These are phyloP conservation scores for Drosophila mauritiana DNA, from an alignment of 1,140 invertebrate species.

Conservation along the genomic window DNA sequence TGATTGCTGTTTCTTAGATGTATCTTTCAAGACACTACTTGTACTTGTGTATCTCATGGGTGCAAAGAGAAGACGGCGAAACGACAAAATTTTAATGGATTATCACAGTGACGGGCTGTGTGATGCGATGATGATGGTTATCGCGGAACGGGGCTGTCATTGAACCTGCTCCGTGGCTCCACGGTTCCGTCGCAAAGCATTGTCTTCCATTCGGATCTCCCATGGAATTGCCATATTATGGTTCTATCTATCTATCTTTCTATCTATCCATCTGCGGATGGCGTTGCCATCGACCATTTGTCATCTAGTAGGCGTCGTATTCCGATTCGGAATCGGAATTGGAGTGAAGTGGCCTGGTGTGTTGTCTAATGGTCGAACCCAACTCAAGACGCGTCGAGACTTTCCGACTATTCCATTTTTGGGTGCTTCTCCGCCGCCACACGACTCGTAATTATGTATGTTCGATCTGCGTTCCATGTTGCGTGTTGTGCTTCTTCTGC, in stretches of 20 bases:
- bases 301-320: slow-evolving; percentile 54
- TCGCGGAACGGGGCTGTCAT: slow-evolving; percentile 41
- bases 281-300: slow-evolving; percentile 48
- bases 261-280: slow-evolving; percentile 26
- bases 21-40: slow-evolving; percentile 2
- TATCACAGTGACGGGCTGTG: slow-evolving; percentile 30
- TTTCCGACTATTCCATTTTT: slow-evolving; percentile 16
- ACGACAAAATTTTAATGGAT: slow-evolving; percentile 49
- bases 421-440: slow-evolving; percentile 4
- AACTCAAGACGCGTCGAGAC: slow-evolving; percentile 25
- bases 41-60: background rate
- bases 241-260: slow-evolving; percentile 17
- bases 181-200: slow-evolving; percentile 25
- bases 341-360: slow-evolving; percentile 6
- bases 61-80: slow-evolving; percentile 12
- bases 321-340: slow-evolving; percentile 23
- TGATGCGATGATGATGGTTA: slow-evolving; percentile 40
- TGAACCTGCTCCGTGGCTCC: slow-evolving; percentile 35
- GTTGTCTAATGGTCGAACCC: background rate
- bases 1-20: background rate
- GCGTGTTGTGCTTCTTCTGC: slow-evolving; percentile 14
- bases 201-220: slow-evolving; percentile 30
- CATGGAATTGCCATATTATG: slow-evolving; percentile 16
- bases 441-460: slow-evolving; percentile 36
- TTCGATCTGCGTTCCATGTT: slow-evolving; percentile 18